Conservation (phyloP, 2,888 invertebrate genomes). For the Homarus gammarus region DNA sequence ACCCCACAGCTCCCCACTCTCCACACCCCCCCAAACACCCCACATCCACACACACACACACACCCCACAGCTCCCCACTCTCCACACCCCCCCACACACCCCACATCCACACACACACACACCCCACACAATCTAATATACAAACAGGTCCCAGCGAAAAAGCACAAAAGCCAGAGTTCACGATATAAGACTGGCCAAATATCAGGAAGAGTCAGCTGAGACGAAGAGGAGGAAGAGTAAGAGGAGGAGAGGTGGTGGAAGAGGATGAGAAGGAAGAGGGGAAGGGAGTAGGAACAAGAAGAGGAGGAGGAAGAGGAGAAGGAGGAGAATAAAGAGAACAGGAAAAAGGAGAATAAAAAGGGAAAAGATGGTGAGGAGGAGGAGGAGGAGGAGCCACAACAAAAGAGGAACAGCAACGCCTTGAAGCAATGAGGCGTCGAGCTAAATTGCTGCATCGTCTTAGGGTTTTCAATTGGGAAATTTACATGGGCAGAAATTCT, state of each 20-base stretch:
- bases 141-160: background rate
- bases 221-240: background rate
- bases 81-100: too few relatives aligned
- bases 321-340: background rate
- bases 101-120: background rate
- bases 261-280: background rate
- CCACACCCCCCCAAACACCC: too few relatives aligned
- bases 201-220: too few relatives aligned
- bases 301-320: too few relatives aligned
- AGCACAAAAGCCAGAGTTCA: background rate
- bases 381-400: background rate
- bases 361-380: background rate
- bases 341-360: background rate
- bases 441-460: conserved; percentile 52
- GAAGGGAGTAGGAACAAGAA: background rate
- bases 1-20: too few relatives aligned
- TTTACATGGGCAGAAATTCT: conserved; percentile 50
- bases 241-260: background rate
- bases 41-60: too few relatives aligned
- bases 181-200: conserved; percentile 1
- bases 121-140: background rate
- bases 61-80: too few relatives aligned
- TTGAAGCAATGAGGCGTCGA: conserved; percentile 44
- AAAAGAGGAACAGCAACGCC: background rate
- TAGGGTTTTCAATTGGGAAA: conserved; percentile 59